phyloP scores from a whole-genome alignment of 1,140 invertebrate genomes.

The Cotesia vestalis region DNA sequence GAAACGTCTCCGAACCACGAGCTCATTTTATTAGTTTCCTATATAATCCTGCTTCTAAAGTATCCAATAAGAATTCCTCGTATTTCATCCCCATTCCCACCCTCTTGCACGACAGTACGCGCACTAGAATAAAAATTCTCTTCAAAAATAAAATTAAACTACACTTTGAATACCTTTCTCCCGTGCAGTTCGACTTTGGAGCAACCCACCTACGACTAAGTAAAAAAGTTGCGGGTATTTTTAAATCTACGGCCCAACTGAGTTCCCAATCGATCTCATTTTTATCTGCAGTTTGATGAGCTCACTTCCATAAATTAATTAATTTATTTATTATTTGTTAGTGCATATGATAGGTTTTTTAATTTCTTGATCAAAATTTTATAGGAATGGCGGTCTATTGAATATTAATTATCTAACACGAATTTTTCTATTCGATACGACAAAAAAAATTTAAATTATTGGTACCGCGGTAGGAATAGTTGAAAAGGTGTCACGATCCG shows the following conservation, averaged over 20 bases:
- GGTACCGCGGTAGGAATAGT: too few relatives aligned
- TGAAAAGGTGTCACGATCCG: too few relatives aligned
- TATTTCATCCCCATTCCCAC: conserved; percentile 20
- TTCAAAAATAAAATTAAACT: background rate
- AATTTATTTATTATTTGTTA: too few relatives aligned
- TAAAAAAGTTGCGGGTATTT: background rate
- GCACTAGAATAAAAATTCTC: conserved; percentile 26
- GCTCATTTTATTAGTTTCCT: conserved; percentile 11
- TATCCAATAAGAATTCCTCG: conserved; percentile 34
- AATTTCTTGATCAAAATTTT: too few relatives aligned
- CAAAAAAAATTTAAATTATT: too few relatives aligned
- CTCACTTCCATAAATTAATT: too few relatives aligned
- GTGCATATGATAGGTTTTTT: too few relatives aligned
- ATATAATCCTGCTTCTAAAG: conserved; percentile 15
- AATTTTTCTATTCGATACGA: too few relatives aligned
- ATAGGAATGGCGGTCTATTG: too few relatives aligned
- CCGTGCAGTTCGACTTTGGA: background rate
- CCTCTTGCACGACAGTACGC: background rate
- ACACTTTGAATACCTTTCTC: background rate
- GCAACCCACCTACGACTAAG: background rate
- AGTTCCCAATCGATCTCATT: conserved; percentile 2
- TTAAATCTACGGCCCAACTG: background rate
- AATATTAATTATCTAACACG: too few relatives aligned
- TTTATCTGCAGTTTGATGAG: too few relatives aligned
- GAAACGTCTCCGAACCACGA: conserved; percentile 17